Evolutionary conservation across 2,113 vertebrate genomes (phyloP), one percentile per base, ranked within the genome.

Genomic region (Oriolus oriolus): DNA sequence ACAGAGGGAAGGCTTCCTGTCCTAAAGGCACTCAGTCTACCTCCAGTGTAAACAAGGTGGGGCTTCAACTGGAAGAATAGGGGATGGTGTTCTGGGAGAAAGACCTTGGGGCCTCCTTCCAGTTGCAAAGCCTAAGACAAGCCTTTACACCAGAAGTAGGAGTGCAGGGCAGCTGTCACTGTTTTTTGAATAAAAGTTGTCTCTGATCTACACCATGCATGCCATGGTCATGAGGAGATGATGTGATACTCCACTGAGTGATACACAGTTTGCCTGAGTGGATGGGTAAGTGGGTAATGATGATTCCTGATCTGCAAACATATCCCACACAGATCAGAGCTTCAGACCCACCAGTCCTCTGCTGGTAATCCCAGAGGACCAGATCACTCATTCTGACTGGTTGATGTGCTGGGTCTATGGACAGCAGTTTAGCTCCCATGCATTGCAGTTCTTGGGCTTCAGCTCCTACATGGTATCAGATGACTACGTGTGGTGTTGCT

Each of bases 351-450:
- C 19, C 37, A n/a, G 41, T 83, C 35, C 85, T 60, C 4, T 28
- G 66, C 35, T 4, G 7, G 52, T 71, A 80, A 82, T 45, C 57
- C 18, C 53, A 50, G 66, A 75, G 79, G 61, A 92, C 31, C 41
- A 60, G 27, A 49, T 68, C 28, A 28, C 31, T 70, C 37, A 6
- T 52, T 73, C 75, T 64, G 35, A 16, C 52, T 76, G 41, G 17
- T 13, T 14, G 35, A 41, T 0, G 0, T 60, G 24, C 53, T 73
- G 45, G 10, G 24, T 73, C 66, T 88, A 0, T 53, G 66, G 27
- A 28, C 14, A 15, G 22, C 41, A 66, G 47, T 27, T 78, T 19
- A 47, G 24, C 8, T 90, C 70, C 57, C 52, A 6, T 37, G 31
- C 41, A 50, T 49, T 83, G 63, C 57, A 60, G 31, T 71, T 73